These are phyloP conservation scores for Myxocyprinus asiaticus DNA, from an alignment of 2,113 vertebrate species.

Conservation along the genomic window DNA sequence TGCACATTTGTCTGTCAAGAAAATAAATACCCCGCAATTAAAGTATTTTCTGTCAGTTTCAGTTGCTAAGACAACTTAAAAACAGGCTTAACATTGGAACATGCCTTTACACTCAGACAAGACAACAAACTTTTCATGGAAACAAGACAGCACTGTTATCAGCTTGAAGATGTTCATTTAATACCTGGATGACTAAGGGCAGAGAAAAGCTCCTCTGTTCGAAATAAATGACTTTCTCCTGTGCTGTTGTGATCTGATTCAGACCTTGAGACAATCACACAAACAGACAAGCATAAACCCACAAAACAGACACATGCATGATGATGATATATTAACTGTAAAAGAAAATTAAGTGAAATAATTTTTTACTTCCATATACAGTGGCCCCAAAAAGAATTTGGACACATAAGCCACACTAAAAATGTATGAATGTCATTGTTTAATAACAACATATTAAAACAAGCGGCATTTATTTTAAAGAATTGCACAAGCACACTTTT, in stretches of 20 bases:
- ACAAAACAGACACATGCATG: neutral
- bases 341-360: too few species aligned
- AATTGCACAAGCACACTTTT: too few species aligned
- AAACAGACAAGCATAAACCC: neutral
- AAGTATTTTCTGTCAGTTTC: slow-evolving; percentile 47
- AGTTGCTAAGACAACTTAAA: slow-evolving; percentile 28
- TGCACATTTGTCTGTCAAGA: slow-evolving; percentile 89
- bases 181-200: slow-evolving; percentile 92
- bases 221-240: slow-evolving; percentile 80
- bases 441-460: too few species aligned
- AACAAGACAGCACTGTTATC: slow-evolving; percentile 17
- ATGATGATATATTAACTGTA: too few species aligned
- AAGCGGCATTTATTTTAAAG: too few species aligned
- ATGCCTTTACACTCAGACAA: slow-evolving; percentile 11
- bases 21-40: slow-evolving; percentile 46
- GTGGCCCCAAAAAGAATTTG: too few species aligned
- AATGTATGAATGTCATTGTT: too few species aligned
- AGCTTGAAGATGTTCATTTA: slow-evolving; percentile 35
- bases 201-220: slow-evolving; percentile 90
- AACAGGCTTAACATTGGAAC: slow-evolving; percentile 20
- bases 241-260: slow-evolving; percentile 76
- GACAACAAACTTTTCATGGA: neutral
- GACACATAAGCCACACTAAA: too few species aligned
- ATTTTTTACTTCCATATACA: too few species aligned
- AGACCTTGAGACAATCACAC: slow-evolving; percentile 62